A percentile compares a stretch with the other conserved stretches of the same genome.
phyloP scores from a whole-genome alignment of 2,888 invertebrate species.

The Arge pagana region DNA sequence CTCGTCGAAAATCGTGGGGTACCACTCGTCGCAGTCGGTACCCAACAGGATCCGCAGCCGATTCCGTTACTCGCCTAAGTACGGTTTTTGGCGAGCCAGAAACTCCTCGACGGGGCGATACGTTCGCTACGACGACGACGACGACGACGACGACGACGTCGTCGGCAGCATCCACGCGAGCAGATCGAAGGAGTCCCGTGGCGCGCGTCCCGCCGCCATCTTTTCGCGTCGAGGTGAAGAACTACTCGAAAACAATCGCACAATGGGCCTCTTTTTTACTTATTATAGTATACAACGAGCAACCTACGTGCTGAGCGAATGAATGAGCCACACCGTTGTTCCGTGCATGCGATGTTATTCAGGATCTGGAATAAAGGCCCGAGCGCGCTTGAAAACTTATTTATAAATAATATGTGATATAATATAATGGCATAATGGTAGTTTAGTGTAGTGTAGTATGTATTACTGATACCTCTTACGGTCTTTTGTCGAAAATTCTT shows the following conservation, averaged over 20 bases:
- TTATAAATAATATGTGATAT: conserved; percentile 22
- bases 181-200: conserved; percentile 35
- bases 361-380: conserved; percentile 9
- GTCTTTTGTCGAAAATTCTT: conserved; percentile 17
- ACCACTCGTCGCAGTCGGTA: too few species aligned
- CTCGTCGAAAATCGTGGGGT: too few species aligned
- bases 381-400: conserved; percentile 18
- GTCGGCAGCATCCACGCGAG: too few species aligned
- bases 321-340: conserved; percentile 9
- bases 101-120: too few species aligned
- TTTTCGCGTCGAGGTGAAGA: conserved; percentile 43
- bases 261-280: conserved; percentile 48
- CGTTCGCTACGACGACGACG: too few species aligned
- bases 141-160: too few species aligned
- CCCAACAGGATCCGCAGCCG: too few species aligned
- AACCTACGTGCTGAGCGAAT: conserved; percentile 7
- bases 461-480: conserved; percentile 22
- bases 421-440: conserved; percentile 22
- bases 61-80: too few species aligned
- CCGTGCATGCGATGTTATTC: conserved; percentile 6
- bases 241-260: conserved; percentile 46
- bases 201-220: conserved; percentile 41
- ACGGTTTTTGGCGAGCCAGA: too few species aligned
- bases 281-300: conserved; percentile 22
- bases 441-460: conserved; percentile 21